Base-by-base conservation (phyloP, 2,888 invertebrate genomes). In the Laspeyria flexula region DNA sequence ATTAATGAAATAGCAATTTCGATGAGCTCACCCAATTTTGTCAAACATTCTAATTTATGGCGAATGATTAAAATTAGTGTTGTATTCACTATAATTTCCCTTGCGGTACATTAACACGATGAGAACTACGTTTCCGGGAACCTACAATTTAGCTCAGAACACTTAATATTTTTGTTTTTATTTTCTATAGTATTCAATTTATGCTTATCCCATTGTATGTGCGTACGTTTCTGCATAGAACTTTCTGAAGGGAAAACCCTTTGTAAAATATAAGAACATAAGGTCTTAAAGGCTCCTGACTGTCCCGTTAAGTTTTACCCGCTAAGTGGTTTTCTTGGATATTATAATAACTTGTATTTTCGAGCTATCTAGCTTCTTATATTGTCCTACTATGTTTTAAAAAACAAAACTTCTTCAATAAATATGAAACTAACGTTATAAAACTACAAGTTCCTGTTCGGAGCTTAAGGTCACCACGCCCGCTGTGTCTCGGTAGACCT, bases 1-100 rank as follows among this genome's bases (percentile, higher is more conserved):
- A 73, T 68, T 81, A 85, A 86, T 83, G 76, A 80, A 83, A 79
- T 70, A 57, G 68, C 72, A 72, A 68, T 77, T 76, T 71, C 59
- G 63, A 70, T 67, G 60, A 61, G 69, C 72, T 66, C 71, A 54
- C 65, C 70, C 73, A 71, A 75, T 75, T 76, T 71, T 63, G 51
- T 47, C 53, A 55, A 63, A 59, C 18, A 43, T 41, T 55, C 44
- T 61, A 50, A 54, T 59, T 65, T 60, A 57, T 53, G 34, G 41
- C 29, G 13, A 54, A 35, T 43, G 35, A 41, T 54, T 47, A 31
- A 44, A 40, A 43, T 43, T 42, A 30, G 11, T 29, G 21, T 25
- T 38, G 21, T 11, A 46, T 42, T 23, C 2, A 42, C 16, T 42
- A 42, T 44, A 44, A 53, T 57, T 62, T 40, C 30, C 23, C 34